These are phyloP conservation scores for Melanerpes formicivorus DNA, from an alignment of 2,113 vertebrate species.

Conservation along the genomic window DNA sequence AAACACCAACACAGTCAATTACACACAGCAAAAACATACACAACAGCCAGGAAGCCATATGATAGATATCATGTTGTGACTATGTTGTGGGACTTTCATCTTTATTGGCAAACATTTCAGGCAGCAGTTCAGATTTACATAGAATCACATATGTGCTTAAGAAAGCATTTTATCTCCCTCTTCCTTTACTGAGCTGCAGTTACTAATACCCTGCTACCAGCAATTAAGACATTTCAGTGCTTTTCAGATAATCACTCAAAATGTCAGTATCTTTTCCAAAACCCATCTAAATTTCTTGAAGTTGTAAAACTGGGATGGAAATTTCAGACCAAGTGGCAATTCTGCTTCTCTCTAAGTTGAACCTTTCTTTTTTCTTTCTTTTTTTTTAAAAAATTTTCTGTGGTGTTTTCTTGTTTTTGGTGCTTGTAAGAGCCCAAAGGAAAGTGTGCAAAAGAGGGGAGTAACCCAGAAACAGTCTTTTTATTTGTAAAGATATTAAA, in stretches of 20 bases:
- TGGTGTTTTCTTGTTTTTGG: not conserved
- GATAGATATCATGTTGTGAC: constrained; percentile 77
- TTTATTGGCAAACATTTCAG: constrained; percentile 83
- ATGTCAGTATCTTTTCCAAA: constrained; percentile 28
- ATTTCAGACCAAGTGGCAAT: not conserved
- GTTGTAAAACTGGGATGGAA: not conserved
- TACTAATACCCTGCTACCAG: constrained; percentile 38
- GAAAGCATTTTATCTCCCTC: constrained; percentile 69
- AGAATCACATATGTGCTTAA: constrained; percentile 81
- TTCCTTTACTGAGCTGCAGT: constrained; percentile 56
- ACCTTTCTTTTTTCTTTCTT: not conserved
- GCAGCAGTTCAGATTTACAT: constrained; percentile 80
- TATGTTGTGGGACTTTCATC: constrained; percentile 77
- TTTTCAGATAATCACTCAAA: constrained; percentile 40
- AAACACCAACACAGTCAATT: constrained; percentile 68
- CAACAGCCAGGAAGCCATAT: constrained; percentile 76
- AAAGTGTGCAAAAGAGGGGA: not conserved
- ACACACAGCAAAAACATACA: constrained; percentile 71
- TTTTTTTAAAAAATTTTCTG: not conserved
- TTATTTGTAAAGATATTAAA: not conserved
- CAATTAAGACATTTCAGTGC: constrained; percentile 20
- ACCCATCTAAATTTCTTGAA: constrained; percentile 8
- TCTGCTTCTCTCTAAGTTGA: not conserved
- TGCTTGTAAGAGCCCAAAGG: not conserved
- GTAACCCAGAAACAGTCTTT: not conserved